Conservation (phyloP, 2,888 invertebrate genomes). For the Xanthia togata region DNA sequence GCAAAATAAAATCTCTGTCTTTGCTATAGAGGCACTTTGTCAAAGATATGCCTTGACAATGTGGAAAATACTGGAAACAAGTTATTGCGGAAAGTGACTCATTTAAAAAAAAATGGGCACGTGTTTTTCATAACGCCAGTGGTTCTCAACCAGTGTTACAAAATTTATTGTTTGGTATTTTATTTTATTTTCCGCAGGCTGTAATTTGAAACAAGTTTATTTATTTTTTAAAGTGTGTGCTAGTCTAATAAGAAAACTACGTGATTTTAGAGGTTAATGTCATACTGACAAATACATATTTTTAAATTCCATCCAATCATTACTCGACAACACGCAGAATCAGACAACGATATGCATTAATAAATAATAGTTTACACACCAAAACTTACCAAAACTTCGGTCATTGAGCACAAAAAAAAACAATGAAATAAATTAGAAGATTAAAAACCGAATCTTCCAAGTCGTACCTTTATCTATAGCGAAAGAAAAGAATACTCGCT, state of each 20-base stretch:
- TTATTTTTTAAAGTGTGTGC: neutral
- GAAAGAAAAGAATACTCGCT: conserved; percentile 85
- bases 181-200: neutral
- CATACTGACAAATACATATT: no score
- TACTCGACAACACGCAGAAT: neutral
- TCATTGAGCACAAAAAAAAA: conserved; percentile 2
- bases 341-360: neutral
- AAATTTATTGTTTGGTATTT: neutral
- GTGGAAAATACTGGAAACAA: conserved; percentile 1
- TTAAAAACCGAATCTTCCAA: conserved; percentile 53
- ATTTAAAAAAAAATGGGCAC: neutral
- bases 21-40: neutral
- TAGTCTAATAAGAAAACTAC: neutral
- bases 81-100: neutral
- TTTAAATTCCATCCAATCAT: neutral
- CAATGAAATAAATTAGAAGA: conserved; percentile 9
- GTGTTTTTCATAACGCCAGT: neutral
- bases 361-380: neutral
- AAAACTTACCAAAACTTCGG: neutral
- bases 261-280: neutral
- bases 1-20: conserved; percentile 44
- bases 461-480: conserved; percentile 71
- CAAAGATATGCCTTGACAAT: neutral
- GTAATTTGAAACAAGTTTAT: neutral
- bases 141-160: neutral